Conservation (phyloP, 1,140 invertebrate genomes). For the Nixonia krombeini region DNA sequence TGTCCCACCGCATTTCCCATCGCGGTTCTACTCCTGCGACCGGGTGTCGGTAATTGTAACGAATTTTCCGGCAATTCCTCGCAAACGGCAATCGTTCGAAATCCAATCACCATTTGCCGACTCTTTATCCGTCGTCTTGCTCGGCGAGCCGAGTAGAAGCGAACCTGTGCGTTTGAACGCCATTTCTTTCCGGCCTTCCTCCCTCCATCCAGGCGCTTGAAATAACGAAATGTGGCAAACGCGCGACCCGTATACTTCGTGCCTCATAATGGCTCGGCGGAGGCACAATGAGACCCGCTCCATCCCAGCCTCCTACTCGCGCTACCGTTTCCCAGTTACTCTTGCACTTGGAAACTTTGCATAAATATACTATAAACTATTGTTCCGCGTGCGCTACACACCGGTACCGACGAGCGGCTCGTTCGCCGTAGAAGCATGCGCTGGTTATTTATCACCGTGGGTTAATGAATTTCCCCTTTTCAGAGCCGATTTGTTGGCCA, state of each 20-base stretch:
- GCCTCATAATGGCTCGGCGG: constrained; percentile 31
- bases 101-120: no score
- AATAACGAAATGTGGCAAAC: constrained; percentile 15
- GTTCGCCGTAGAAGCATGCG: constrained; percentile 27
- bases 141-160: no score
- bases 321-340: constrained; percentile 37
- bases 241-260: constrained; percentile 18
- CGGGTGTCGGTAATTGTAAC: no score
- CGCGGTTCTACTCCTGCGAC: no score
- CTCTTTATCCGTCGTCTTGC: no score
- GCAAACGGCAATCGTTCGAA: no score
- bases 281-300: constrained; percentile 28
- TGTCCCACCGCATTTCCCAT: constrained; percentile 1
- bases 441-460: constrained; percentile 62
- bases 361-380: constrained; percentile 70
- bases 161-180: no score
- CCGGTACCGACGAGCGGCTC: constrained; percentile 24
- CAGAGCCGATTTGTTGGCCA: constrained; percentile 61
- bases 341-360: constrained; percentile 61
- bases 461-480: constrained; percentile 66
- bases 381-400: constrained; percentile 48
- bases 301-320: constrained; percentile 15
- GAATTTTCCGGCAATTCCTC: no score
- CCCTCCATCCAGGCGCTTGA: no score
- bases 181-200: no score